Evolutionary conservation across 2,113 vertebrate species (phyloP).

Genomic region (Nettapus auritus): DNA sequence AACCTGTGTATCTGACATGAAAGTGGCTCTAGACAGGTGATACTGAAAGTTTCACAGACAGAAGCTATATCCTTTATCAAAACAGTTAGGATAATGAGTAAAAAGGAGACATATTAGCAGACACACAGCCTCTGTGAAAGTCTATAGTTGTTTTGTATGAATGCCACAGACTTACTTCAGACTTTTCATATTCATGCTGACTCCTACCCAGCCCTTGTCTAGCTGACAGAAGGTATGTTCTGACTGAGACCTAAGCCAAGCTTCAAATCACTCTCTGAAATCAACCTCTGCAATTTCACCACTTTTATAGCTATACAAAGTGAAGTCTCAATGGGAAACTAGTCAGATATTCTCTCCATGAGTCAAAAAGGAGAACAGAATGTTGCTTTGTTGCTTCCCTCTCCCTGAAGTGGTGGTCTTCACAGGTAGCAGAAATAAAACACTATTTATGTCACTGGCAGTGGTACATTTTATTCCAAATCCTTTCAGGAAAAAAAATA

Average conservation of each 20-base stretch:
- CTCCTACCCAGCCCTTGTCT: background rate
- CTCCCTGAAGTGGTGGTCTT: background rate
- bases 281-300: background rate
- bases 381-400: background rate
- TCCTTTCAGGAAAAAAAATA: background rate
- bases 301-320: background rate
- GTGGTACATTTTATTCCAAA: background rate
- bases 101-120: background rate
- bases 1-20: background rate
- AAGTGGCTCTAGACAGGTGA: background rate
- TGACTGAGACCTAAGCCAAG: background rate
- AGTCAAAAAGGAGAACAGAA: background rate
- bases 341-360: background rate
- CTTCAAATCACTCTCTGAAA: background rate
- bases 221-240: background rate
- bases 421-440: background rate
- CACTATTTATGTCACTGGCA: background rate
- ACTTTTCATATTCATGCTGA: fast-evolving
- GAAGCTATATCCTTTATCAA: background rate
- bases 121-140: background rate
- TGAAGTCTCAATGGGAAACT: background rate
- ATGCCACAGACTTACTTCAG: background rate
- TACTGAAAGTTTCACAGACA: background rate
- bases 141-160: background rate
- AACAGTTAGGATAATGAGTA: background rate